Evolutionary conservation across 2,888 invertebrate species (phyloP).

Genomic region (Cetonia aurata): DNA sequence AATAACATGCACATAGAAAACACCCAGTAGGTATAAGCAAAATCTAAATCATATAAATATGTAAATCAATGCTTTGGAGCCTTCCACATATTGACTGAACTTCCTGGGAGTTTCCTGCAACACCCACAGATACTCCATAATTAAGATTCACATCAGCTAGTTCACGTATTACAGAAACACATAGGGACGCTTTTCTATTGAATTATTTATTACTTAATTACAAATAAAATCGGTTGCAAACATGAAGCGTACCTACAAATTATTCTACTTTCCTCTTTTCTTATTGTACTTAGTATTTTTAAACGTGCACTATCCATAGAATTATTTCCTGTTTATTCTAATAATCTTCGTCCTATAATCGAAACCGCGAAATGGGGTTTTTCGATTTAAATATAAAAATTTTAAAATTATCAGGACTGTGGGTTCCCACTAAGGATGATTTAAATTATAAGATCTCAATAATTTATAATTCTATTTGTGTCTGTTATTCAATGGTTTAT

Average conservation of each 20-base stretch:
- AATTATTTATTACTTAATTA: slow-evolving; percentile 5
- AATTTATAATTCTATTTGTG: slow-evolving; percentile 45
- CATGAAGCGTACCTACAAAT: neutral
- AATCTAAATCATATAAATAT: too few relatives aligned
- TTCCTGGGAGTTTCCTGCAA: too few relatives aligned
- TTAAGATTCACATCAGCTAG: too few relatives aligned
- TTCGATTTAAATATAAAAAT: slow-evolving; percentile 51
- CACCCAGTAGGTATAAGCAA: too few relatives aligned
- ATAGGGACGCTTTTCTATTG: neutral
- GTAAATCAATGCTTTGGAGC: too few relatives aligned
- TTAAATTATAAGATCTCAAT: slow-evolving; percentile 28
- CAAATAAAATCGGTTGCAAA: neutral
- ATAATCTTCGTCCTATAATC: neutral
- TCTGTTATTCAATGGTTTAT: slow-evolving; percentile 49
- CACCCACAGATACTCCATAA: too few relatives aligned
- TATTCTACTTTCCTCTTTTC: neutral
- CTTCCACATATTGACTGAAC: too few relatives aligned
- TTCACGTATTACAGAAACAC: too few relatives aligned
- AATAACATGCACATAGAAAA: too few relatives aligned
- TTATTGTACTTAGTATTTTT: neutral
- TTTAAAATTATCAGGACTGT: slow-evolving; percentile 52
- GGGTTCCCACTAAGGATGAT: slow-evolving; percentile 48
- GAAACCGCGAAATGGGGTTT: slow-evolving; percentile 11
- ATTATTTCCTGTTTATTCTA: neutral
- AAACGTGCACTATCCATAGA: neutral